Evolutionary conservation across 1,140 invertebrate genomes (phyloP).

Genomic region (Notospermus geniculatus): DNA sequence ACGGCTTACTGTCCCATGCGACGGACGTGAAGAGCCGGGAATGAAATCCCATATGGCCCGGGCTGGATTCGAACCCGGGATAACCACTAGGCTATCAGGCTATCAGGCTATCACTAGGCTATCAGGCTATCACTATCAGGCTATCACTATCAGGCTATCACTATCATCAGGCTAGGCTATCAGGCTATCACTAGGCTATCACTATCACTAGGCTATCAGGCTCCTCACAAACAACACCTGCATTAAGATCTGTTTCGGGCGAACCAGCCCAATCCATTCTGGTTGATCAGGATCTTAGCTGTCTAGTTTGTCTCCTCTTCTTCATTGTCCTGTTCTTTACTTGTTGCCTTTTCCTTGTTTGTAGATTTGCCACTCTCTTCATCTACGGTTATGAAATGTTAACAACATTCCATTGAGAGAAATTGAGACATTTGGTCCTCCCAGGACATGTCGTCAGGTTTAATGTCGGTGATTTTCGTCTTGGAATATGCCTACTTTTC

Average conservation of each 20-base stretch:
- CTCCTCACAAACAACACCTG: too few relatives aligned
- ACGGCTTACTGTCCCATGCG: too few relatives aligned
- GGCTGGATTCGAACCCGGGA: too few relatives aligned
- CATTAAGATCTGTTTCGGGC: not conserved
- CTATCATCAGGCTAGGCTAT: too few relatives aligned
- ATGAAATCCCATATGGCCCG: too few relatives aligned
- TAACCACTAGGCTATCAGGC: too few relatives aligned
- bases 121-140: too few relatives aligned
- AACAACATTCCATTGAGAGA: not conserved
- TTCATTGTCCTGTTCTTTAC: not conserved
- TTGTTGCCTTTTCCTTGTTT: not conserved
- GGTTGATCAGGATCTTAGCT: not conserved
- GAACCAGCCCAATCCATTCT: slow-evolving; percentile 2
- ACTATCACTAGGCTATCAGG: too few relatives aligned
- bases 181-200: too few relatives aligned
- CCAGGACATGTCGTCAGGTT: slow-evolving; percentile 10
- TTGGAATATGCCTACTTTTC: not conserved
- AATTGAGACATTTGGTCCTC: slow-evolving; percentile 10
- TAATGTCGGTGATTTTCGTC: slow-evolving; percentile 6
- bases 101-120: too few relatives aligned
- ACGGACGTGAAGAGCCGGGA: too few relatives aligned
- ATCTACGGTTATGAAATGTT: not conserved
- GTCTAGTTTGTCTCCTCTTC: not conserved
- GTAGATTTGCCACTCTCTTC: not conserved
- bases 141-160: too few relatives aligned